Base-by-base conservation (phyloP, 2,797 vertebrate species). In the Phalanger gymnotis region DNA sequence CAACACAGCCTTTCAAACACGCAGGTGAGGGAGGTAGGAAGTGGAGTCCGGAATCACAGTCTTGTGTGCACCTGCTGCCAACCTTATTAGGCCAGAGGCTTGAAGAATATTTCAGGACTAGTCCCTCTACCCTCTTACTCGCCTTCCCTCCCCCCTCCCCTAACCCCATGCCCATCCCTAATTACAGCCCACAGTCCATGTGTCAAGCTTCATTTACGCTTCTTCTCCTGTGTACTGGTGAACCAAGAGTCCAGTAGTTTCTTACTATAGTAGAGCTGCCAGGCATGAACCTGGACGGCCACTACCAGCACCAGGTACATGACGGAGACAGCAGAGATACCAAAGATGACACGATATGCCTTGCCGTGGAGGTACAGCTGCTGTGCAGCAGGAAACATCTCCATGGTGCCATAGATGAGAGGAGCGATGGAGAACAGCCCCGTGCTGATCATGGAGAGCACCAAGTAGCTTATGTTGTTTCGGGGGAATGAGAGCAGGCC, bases 201-300 rank as follows among this genome's bases (percentile, higher is more conserved):
- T 27, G 54, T 51, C 92, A 92, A 53, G 0, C 1, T 95, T 99
- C 98, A 99, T 98, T 99, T 99, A 97, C 99, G 99, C 98, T 99
- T 99, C 98, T 99, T 99, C 93, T 99, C 99, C 98, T 99, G 99
- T 1, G 99, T 99, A 98, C 98, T 99, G 95, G 99, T 99, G 98
- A 99, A 99, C 99, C 99, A 99, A 95, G 99, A 99, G 98, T 99
- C 99, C 98, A 99, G 99, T 54, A 99, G 99, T 98, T 99, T 99
- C 98, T 99, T 99, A 98, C 99, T 99, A 98, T 99, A 99, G 98
- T 99, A 99, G 95, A 99, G 99, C 97, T 99, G 99, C 99, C 99
- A 99, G 98, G 98, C 99, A 2, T 99, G 99, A 93, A 99, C 99
- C 98, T 99, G 99, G 91, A 99, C 99, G 0, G 99, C 99, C 16